These are phyloP conservation scores for Melanerpes aurifrons DNA, from an alignment of 2,113 vertebrate genomes.

Conservation along the genomic window DNA sequence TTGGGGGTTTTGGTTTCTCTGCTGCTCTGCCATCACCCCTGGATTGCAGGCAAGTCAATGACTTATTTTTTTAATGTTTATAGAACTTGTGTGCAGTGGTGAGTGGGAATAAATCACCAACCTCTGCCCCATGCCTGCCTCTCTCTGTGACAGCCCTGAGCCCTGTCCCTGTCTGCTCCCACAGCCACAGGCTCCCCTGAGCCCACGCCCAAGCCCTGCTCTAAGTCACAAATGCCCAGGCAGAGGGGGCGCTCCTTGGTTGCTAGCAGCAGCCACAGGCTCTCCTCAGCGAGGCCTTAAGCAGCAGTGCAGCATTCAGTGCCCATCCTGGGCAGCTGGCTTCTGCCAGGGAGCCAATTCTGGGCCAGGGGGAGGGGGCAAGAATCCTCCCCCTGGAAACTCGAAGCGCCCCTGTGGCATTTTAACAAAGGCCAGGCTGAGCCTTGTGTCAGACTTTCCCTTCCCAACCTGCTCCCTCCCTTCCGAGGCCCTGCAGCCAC, in stretches of 20 bases:
- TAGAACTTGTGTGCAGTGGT: not conserved
- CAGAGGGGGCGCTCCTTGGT: rapidly evolving
- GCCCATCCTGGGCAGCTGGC: not conserved
- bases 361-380: not conserved
- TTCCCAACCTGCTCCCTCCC: not conserved
- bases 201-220: not conserved
- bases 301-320: rapidly evolving
- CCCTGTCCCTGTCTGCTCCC: rapidly evolving
- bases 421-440: not conserved
- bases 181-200: not conserved
- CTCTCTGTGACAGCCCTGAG: not conserved
- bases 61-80: slow-evolving; percentile 11
- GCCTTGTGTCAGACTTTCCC: slow-evolving; percentile 41
- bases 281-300: rapidly evolving
- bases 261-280: rapidly evolving
- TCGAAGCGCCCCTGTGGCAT: not conserved
- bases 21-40: not conserved
- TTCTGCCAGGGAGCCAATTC: not conserved
- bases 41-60: not conserved
- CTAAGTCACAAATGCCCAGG: rapidly evolving
- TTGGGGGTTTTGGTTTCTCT: not conserved
- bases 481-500: not conserved
- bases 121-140: not conserved
- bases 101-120: slow-evolving; percentile 29
- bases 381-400: not conserved